phyloP scores from a whole-genome alignment of 2,113 vertebrate genomes.

The Passer domesticus region DNA sequence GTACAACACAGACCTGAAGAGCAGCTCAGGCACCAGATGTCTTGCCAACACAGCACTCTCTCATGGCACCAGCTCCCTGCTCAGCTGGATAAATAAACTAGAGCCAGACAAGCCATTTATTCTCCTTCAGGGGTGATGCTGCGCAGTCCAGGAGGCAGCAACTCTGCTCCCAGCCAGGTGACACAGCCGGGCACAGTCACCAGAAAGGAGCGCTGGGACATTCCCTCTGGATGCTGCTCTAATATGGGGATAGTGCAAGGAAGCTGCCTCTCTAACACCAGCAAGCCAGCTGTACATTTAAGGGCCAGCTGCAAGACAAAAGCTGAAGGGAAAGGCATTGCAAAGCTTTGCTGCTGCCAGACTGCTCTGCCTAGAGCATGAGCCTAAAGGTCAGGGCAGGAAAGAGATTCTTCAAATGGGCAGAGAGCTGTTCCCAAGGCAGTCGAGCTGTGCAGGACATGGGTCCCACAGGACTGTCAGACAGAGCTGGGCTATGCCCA shows the following conservation, averaged over 20 bases:
- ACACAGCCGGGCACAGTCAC: background rate
- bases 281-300: background rate
- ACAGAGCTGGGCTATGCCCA: background rate
- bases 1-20: background rate
- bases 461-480: background rate
- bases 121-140: background rate
- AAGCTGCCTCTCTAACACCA: background rate
- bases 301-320: background rate
- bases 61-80: background rate
- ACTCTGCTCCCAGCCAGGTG: background rate
- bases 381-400: background rate
- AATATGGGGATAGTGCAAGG: background rate
- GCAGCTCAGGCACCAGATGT: background rate
- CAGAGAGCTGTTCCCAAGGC: background rate
- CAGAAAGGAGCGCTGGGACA: background rate
- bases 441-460: accelerated
- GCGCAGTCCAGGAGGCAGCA: accelerated
- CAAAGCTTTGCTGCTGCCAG: background rate
- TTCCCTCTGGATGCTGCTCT: background rate
- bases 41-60: background rate
- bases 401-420: background rate
- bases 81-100: background rate
- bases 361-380: accelerated
- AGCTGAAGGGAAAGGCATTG: background rate
- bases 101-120: background rate